Conservation (phyloP, 2,888 invertebrate genomes). For the Sphaerophoria rueppellii region DNA sequence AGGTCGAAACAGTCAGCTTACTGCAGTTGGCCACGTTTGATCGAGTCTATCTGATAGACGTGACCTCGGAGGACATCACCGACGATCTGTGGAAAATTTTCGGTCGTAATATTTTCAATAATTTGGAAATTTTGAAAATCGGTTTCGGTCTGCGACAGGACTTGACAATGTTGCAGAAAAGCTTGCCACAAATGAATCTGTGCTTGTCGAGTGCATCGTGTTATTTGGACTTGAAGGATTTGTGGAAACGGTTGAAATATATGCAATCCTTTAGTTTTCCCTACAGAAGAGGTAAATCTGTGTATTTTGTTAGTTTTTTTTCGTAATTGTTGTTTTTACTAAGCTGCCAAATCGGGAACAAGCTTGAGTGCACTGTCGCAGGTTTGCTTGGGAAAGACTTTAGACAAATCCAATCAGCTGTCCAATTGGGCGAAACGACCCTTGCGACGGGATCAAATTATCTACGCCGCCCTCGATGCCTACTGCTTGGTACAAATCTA, state of each 20-base stretch:
- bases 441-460: constrained; percentile 88
- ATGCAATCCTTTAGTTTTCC: constrained; percentile 84
- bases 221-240: constrained; percentile 84
- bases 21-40: constrained; percentile 91
- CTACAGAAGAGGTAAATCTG: constrained; percentile 82
- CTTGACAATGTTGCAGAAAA: constrained; percentile 85
- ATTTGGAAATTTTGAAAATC: constrained; percentile 90
- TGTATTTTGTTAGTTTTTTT: background rate
- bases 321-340: constrained; percentile 2
- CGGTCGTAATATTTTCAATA: constrained; percentile 87
- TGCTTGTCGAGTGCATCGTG: constrained; percentile 79
- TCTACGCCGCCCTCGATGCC: constrained; percentile 95
- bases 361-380: constrained; percentile 90
- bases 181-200: constrained; percentile 83
- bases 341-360: constrained; percentile 84
- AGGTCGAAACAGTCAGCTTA: constrained; percentile 88
- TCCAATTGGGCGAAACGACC: constrained; percentile 96
- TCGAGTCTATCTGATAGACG: constrained; percentile 90
- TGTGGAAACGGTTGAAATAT: constrained; percentile 85
- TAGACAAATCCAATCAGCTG: constrained; percentile 95
- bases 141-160: constrained; percentile 84
- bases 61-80: constrained; percentile 85
- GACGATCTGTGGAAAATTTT: constrained; percentile 86
- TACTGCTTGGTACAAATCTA: constrained; percentile 92
- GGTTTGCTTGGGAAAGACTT: constrained; percentile 88